Evolutionary conservation across 2,113 vertebrate species (phyloP).

Genomic region (Camelus bactrianus): DNA sequence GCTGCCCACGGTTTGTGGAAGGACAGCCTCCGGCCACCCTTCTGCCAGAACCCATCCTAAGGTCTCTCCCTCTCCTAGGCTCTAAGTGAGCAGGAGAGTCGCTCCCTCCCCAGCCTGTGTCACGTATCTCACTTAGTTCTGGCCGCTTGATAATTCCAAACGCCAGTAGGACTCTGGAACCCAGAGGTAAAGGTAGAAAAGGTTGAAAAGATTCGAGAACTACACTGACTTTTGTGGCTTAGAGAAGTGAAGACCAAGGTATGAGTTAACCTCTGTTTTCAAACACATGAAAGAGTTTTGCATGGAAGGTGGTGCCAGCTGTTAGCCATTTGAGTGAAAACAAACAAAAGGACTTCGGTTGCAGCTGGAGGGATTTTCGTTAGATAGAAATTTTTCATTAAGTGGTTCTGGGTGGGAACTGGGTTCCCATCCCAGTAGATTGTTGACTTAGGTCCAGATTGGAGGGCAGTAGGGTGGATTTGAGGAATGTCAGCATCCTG

Average conservation of each 20-base stretch:
- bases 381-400: conserved; percentile 71
- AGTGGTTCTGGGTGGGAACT: conserved; percentile 73
- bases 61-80: background rate
- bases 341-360: conserved; percentile 75
- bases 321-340: conserved; percentile 79
- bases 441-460: conserved; percentile 72
- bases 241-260: conserved; percentile 65
- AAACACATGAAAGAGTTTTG: conserved; percentile 76
- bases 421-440: conserved; percentile 63
- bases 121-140: conserved; percentile 11
- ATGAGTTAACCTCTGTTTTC: conserved; percentile 76
- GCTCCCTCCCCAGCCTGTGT: background rate
- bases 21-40: background rate
- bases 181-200: conserved; percentile 59
- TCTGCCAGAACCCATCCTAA: background rate
- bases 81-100: conserved; percentile 8
- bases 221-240: conserved; percentile 65
- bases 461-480: conserved; percentile 65
- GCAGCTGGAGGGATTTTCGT: conserved; percentile 76
- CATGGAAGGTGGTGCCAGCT: conserved; percentile 75
- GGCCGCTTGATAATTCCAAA: background rate
- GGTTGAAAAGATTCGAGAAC: conserved; percentile 51
- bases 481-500: conserved; percentile 65
- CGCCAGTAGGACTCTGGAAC: background rate
- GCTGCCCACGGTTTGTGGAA: background rate